Base-by-base conservation (phyloP, 1,140 invertebrate species). In the Saccostrea cuccullata region DNA sequence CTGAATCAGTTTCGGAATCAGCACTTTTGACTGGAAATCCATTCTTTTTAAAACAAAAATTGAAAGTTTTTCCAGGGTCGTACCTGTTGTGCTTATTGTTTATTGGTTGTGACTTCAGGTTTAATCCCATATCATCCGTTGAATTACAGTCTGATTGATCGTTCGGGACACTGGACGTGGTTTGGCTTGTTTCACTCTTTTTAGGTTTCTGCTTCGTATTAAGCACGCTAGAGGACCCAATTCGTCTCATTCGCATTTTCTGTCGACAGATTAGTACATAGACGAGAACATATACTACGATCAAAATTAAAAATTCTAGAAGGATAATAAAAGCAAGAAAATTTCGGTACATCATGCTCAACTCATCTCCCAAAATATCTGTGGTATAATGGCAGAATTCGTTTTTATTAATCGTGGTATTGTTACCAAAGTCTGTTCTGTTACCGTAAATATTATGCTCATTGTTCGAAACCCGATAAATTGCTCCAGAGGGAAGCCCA, bases 181-280 rank as follows among this genome's bases (percentile, higher is more conserved):
- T 77, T 77, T 77, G 70, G 15, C 70, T 77, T 26, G 26, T 11
- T 77, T 77, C 70, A 77, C 12, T 36, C 3, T 17, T 15, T 36
- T 77, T 77, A 15, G 30, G 11, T 30, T 13, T 77, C 13, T 5
- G 70, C 3, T 36, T 36, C 9, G 70, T 13, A 36, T 77, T 77
- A 2, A 17, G 26, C 11, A 11, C 11, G 30, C 26, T 36, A 9
- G 23, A 15, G 15, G 30, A 30, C 23, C 20, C 20, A 67, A n/a
- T n/a, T 36, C 70, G 70, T 15, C 30, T 36, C 12, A 77, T 26
- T 2, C 70, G 26, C 70, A 77, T 77, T 77, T 77, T 77, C 70
- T 77, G 70, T 12, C 70, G 70, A 36, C 70, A 77, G 11, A 77
- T 13, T 30, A 77, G 70, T 30, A 36, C 26, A 77, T 77, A 77